These are phyloP conservation scores for Brachirus orientalis DNA, from an alignment of 2,113 vertebrate genomes.

Conservation along the genomic window DNA sequence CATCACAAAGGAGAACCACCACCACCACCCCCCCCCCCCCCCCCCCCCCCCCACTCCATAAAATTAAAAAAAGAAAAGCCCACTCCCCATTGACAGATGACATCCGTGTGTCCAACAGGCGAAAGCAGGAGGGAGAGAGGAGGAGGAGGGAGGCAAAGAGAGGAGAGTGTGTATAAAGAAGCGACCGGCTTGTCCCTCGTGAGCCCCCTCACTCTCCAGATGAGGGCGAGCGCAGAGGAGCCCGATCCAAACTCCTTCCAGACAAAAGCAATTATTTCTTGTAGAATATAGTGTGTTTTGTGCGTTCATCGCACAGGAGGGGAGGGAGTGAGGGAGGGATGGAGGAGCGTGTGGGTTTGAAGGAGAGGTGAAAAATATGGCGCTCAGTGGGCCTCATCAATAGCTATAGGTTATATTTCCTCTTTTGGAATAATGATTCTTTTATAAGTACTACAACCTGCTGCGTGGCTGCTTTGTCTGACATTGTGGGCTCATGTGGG, in stretches of 20 bases:
- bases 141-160: slow-evolving; percentile 13
- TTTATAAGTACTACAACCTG: slow-evolving; percentile 60
- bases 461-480: slow-evolving; percentile 62
- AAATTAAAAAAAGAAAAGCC: slow-evolving; percentile 37
- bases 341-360: slow-evolving; percentile 69
- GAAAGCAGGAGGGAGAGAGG: slow-evolving; percentile 28
- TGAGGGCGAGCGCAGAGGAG: slow-evolving; percentile 70
- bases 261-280: slow-evolving; percentile 88
- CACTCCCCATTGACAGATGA: slow-evolving; percentile 78
- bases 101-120: slow-evolving; percentile 73
- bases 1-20: slow-evolving; percentile 46
- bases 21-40: no score
- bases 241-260: slow-evolving; percentile 83
- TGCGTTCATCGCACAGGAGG: slow-evolving; percentile 70
- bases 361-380: slow-evolving; percentile 75
- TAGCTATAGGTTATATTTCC: slow-evolving; percentile 68
- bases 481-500: slow-evolving; percentile 37
- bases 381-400: slow-evolving; percentile 70
- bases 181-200: slow-evolving; percentile 81
- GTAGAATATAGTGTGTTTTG: slow-evolving; percentile 82
- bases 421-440: slow-evolving; percentile 58
- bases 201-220: slow-evolving; percentile 75
- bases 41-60: background rate
- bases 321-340: slow-evolving; percentile 27
- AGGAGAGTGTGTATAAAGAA: slow-evolving; percentile 61